Conservation (phyloP, 2,797 vertebrate species). For the Jordanella pulchra region DNA sequence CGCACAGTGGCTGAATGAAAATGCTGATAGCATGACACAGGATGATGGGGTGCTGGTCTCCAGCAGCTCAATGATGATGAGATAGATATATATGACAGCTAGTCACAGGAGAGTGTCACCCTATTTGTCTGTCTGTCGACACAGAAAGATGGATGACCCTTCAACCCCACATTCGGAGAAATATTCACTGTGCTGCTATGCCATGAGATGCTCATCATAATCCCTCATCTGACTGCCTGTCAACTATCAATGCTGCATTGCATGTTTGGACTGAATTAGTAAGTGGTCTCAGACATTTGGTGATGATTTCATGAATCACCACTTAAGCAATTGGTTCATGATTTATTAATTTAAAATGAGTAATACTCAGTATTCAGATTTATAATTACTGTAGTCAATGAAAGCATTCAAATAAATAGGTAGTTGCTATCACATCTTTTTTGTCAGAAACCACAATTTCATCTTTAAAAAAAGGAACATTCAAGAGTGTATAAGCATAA, state of each 20-base stretch:
- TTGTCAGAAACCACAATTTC: neutral
- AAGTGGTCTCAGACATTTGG: slow-evolving; percentile 18
- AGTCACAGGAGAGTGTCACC: slow-evolving; percentile 75
- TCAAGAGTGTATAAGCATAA: too few species aligned
- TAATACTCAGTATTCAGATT: neutral
- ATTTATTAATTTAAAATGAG: slow-evolving; percentile 2
- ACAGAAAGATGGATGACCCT: slow-evolving; percentile 77
- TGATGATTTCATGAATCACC: slow-evolving; percentile 17
- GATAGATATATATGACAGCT: slow-evolving; percentile 77
- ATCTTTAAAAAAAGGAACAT: too few species aligned
- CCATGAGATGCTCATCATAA: slow-evolving; percentile 55
- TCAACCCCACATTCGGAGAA: slow-evolving; percentile 60
- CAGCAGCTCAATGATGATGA: slow-evolving; percentile 77
- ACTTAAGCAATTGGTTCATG: neutral
- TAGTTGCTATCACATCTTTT: neutral
- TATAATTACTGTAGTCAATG: neutral
- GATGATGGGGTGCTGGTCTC: slow-evolving; percentile 62
- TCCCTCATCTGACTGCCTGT: slow-evolving; percentile 52
- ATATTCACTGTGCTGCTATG: slow-evolving; percentile 64
- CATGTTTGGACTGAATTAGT: slow-evolving; percentile 46
- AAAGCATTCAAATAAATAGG: neutral
- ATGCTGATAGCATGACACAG: slow-evolving; percentile 52
- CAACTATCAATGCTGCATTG: slow-evolving; percentile 43
- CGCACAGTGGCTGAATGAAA: slow-evolving; percentile 37
- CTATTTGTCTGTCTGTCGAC: slow-evolving; percentile 80